Evolutionary conservation across 1,140 invertebrate species (phyloP).

Genomic region (Drosophila pruinosa): DNA sequence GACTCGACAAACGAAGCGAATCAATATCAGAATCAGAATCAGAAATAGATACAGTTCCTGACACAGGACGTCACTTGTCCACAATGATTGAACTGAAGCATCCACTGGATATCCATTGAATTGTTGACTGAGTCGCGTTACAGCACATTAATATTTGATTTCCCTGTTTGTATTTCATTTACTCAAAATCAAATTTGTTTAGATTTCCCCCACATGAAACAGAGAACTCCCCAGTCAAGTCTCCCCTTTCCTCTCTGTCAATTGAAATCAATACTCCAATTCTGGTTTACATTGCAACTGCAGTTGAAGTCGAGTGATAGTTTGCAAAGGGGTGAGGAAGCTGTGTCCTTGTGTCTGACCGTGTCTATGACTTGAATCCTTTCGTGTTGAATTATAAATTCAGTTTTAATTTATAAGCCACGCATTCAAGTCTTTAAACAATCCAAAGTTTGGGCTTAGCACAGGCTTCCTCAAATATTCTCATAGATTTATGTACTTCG

Average conservation of each 20-base stretch:
- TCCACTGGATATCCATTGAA: constrained; percentile 22
- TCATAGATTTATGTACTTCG: constrained; percentile 38
- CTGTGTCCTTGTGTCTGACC: background rate
- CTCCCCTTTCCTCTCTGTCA: background rate
- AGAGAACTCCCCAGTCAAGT: constrained; percentile 26
- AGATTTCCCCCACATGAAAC: constrained; percentile 34
- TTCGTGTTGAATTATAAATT: constrained; percentile 36
- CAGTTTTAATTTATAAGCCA: constrained; percentile 39
- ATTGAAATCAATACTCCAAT: constrained; percentile 60
- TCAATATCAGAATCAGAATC: constrained; percentile 3
- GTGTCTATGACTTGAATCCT: background rate
- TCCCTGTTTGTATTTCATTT: constrained; percentile 78
- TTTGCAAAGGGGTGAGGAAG: background rate
- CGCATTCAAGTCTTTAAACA: constrained; percentile 9
- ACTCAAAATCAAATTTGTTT: constrained; percentile 64
- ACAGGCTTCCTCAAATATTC: background rate
- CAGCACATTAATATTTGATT: constrained; percentile 74
- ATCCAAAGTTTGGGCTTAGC: background rate
- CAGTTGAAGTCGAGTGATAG: constrained; percentile 10
- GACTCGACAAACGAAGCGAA: constrained; percentile 25
- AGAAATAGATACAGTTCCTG: background rate
- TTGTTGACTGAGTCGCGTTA: constrained; percentile 41
- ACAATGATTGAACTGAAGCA: constrained; percentile 29
- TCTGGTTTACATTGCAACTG: constrained; percentile 27
- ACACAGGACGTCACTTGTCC: constrained; percentile 7